Conservation (phyloP, 37 sponge, comb jelly and placozoan genomes). For the Amphimedon queenslandica region DNA sequence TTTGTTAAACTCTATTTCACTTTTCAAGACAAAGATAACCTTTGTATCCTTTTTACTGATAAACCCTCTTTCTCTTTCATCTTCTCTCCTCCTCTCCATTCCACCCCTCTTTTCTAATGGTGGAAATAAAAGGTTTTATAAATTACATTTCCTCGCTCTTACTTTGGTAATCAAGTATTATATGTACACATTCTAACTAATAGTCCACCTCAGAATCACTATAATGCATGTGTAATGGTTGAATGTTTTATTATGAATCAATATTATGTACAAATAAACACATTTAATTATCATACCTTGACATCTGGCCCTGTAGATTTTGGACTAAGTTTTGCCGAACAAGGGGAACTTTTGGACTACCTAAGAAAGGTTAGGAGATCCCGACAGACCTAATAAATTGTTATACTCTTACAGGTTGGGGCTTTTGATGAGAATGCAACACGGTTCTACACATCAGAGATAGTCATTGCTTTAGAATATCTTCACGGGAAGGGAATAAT, state of each 20-base stretch:
- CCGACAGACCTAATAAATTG: background rate
- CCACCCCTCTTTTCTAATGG: no score
- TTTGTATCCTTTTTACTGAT: constrained; percentile 68
- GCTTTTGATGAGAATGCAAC: constrained; percentile 87
- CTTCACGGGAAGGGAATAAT: constrained; percentile 80
- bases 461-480: constrained; percentile 88
- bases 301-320: constrained; percentile 64
- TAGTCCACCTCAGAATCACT: no score
- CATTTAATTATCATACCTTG: no score
- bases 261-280: no score
- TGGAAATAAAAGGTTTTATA: no score
- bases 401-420: constrained; percentile 49
- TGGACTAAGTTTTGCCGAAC: constrained; percentile 83
- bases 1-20: constrained; percentile 94
- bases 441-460: constrained; percentile 87
- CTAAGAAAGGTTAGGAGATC: constrained; percentile 59
- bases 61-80: background rate
- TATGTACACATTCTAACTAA: no score
- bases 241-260: no score
- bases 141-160: no score
- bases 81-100: background rate
- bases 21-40: constrained; percentile 91
- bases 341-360: constrained; percentile 88
- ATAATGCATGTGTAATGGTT: no score
- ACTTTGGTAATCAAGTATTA: no score